These are phyloP conservation scores for Porites lutea DNA, from an alignment of 64 coral and sea anemone species.

Conservation along the genomic window DNA sequence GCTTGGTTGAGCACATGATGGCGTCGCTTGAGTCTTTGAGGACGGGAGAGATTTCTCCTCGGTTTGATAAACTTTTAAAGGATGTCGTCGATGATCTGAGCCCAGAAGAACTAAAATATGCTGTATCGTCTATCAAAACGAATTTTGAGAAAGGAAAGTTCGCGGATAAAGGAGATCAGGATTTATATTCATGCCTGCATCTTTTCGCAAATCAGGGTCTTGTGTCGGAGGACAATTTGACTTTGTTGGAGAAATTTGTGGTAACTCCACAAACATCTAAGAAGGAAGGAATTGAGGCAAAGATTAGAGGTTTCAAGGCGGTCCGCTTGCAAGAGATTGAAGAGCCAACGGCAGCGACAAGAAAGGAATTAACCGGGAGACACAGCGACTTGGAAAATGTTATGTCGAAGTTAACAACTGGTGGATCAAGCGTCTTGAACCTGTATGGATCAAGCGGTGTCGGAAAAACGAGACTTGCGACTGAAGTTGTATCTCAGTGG, in stretches of 20 bases:
- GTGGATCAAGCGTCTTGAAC: conserved; percentile 18
- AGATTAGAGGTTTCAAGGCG: conserved; percentile 9
- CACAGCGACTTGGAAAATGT: conserved; percentile 4
- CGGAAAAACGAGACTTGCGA: conserved; percentile 24
- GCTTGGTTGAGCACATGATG: not conserved
- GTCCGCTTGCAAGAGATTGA: not conserved
- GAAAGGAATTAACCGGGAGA: conserved; percentile 1
- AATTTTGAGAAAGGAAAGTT: conserved; percentile 28
- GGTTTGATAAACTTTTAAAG: conserved; percentile 5
- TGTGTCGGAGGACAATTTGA: conserved; percentile 33
- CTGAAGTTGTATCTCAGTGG: not conserved
- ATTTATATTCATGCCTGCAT: conserved; percentile 35
- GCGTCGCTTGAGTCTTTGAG: not conserved
- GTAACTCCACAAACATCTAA: conserved; percentile 25
- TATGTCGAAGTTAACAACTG: not conserved
- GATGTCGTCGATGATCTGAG: not conserved
- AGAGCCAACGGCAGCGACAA: not conserved
- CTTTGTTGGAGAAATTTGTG: conserved; percentile 37
- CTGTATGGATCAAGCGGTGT: conserved; percentile 34
- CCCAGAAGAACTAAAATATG: conserved; percentile 14
- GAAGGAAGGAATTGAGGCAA: conserved; percentile 3
- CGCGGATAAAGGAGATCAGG: not conserved
- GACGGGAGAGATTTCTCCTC: conserved; percentile 22
- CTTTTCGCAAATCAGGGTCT: conserved; percentile 21
- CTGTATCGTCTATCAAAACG: conserved; percentile 18